A percentile compares a stretch with the other conserved stretches of the same genome.
phyloP scores from a whole-genome alignment of 2,888 invertebrate genomes.

The Luperina nickerlii region DNA sequence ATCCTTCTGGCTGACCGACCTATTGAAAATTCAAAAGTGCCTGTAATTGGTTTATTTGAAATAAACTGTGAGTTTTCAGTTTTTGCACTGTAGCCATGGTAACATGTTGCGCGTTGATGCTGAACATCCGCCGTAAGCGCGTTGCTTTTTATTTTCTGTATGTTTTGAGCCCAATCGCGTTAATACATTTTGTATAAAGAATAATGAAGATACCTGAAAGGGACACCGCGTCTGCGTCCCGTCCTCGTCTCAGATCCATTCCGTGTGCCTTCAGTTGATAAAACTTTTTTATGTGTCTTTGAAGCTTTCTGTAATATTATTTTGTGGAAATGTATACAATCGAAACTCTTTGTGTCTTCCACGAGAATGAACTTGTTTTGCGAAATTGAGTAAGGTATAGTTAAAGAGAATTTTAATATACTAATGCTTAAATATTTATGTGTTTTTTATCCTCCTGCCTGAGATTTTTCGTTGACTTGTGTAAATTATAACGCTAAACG shows the following conservation, averaged over 20 bases:
- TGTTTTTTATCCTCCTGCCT: not conserved
- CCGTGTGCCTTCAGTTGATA: not conserved
- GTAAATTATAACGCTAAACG: no score
- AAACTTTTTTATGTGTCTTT: conserved; percentile 3
- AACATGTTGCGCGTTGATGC: no score
- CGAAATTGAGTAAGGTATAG: not conserved
- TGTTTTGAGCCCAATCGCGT: not conserved
- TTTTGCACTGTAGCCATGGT: no score
- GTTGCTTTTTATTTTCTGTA: no score
- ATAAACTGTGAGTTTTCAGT: no score
- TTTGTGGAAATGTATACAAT: not conserved
- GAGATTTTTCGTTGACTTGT: not conserved
- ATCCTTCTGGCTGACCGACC: no score
- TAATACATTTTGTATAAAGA: not conserved
- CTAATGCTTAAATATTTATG: not conserved
- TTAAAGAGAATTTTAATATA: not conserved
- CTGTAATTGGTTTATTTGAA: no score
- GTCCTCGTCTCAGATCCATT: not conserved
- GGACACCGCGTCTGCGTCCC: not conserved
- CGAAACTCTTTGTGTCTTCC: not conserved
- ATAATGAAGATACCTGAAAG: not conserved
- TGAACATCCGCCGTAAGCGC: no score
- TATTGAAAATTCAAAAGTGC: no score
- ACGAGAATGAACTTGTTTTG: not conserved
- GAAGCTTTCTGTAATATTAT: not conserved